Evolutionary conservation across 2,113 vertebrate species (phyloP).

Genomic region (Serranochromis macrocephalus): DNA sequence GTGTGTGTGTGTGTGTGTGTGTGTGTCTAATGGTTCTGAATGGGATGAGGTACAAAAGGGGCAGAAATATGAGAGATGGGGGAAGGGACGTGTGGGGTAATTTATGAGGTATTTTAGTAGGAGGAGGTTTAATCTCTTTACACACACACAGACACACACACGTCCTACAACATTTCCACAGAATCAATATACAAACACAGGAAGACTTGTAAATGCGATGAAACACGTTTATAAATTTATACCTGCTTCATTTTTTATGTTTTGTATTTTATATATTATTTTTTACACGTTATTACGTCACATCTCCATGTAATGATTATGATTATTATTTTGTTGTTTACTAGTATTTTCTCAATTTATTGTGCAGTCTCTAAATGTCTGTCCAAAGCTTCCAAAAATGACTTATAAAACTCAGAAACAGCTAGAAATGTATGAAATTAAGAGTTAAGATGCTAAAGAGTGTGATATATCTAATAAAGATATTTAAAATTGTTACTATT

Average conservation of each 20-base stretch:
- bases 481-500: neutral
- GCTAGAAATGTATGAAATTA: neutral
- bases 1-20: neutral
- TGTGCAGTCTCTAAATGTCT: neutral
- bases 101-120: conserved; percentile 25
- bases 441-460: rapidly evolving
- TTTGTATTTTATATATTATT: neutral
- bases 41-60: neutral
- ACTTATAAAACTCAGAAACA: neutral
- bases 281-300: rapidly evolving
- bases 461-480: neutral
- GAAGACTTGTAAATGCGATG: neutral
- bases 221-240: neutral
- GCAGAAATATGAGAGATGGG: conserved; percentile 4
- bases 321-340: neutral
- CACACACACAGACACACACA: neutral
- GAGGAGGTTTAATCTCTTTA: conserved; percentile 6
- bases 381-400: neutral
- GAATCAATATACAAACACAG: neutral
- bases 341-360: neutral
- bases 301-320: neutral
- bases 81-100: neutral
- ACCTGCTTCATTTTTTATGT: neutral
- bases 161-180: neutral
- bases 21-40: neutral